Evolutionary conservation across 2,797 vertebrate species (phyloP).

Genomic region (Mallotus villosus): DNA sequence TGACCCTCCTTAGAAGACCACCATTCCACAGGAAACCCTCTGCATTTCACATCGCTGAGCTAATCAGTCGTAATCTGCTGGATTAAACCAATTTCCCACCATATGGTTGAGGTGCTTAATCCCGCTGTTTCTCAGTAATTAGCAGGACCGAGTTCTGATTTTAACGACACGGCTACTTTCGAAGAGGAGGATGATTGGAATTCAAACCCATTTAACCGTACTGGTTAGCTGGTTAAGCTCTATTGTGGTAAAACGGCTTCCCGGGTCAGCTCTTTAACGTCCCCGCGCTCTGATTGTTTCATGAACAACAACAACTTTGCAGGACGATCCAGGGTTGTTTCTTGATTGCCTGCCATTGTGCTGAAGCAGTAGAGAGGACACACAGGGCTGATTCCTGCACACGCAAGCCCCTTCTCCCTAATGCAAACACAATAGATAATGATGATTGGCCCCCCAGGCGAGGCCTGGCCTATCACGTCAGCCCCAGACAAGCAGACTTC

Average conservation of each 20-base stretch:
- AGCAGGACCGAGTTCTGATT: neutral
- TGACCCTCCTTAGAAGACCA: slow-evolving; percentile 39
- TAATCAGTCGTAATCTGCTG: slow-evolving; percentile 69
- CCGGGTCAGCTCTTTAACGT: too few species aligned
- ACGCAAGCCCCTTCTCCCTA: neutral
- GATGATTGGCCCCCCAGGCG: slow-evolving; percentile 34
- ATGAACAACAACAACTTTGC: neutral
- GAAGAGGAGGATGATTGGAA: neutral
- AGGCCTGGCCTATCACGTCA: slow-evolving; percentile 44
- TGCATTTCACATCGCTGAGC: slow-evolving; percentile 49
- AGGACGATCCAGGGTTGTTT: neutral
- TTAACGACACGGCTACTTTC: too few species aligned
- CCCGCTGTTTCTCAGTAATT: neutral
- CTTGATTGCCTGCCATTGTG: neutral
- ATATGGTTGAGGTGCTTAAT: too few species aligned
- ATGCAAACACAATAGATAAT: slow-evolving; percentile 30
- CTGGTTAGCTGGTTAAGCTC: too few species aligned
- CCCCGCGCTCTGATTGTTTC: neutral
- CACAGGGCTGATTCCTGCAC: slow-evolving; percentile 21
- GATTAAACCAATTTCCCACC: slow-evolving; percentile 30
- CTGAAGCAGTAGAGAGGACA: neutral
- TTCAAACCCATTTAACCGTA: neutral
- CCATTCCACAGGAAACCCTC: slow-evolving; percentile 37
- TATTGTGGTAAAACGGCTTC: too few species aligned
- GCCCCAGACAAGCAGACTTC: slow-evolving; percentile 33